A percentile compares a stretch with the other conserved stretches of the same genome.
phyloP scores from a whole-genome alignment of 2,888 invertebrate species.

The Gastrophysa polygoni region DNA sequence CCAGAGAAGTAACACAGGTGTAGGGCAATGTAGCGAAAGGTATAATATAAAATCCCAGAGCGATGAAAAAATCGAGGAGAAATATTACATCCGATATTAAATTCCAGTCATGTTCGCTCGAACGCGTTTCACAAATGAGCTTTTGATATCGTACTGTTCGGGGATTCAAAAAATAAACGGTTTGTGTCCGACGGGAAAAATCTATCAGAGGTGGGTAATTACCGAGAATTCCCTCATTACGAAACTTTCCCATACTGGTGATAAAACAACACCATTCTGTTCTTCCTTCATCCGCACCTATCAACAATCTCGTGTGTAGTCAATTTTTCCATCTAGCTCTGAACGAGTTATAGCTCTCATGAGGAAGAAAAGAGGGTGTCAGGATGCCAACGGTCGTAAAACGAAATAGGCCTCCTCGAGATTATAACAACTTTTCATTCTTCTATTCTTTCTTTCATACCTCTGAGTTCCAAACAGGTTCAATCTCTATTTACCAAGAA shows the following conservation, averaged over 20 bases:
- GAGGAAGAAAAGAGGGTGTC: slow-evolving; percentile 31
- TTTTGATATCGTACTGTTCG: slow-evolving; percentile 12
- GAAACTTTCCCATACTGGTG: not conserved
- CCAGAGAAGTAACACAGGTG: not conserved
- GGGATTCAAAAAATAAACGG: slow-evolving; percentile 10
- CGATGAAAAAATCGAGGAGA: not conserved
- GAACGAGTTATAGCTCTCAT: slow-evolving; percentile 35
- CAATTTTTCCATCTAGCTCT: slow-evolving; percentile 37
- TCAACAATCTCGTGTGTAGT: slow-evolving; percentile 23
- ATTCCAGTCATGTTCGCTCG: slow-evolving; percentile 9
- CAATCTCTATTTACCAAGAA: not conserved
- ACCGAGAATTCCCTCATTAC: slow-evolving; percentile 3
- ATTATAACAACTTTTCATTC: slow-evolving; percentile 29
- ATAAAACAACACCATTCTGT: not conserved
- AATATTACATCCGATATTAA: slow-evolving; percentile 11
- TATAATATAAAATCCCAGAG: not conserved
- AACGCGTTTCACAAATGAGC: slow-evolving; percentile 17
- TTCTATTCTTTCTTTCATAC: slow-evolving; percentile 18
- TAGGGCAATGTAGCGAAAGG: not conserved
- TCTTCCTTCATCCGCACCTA: not conserved
- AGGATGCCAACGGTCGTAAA: slow-evolving; percentile 32
- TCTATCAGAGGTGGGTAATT: slow-evolving; percentile 15
- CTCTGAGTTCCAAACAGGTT: not conserved
- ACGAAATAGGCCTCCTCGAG: slow-evolving; percentile 39
- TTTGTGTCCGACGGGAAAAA: slow-evolving; percentile 9